phyloP scores from a whole-genome alignment of 2,888 invertebrate genomes.

The Rhingia rostrata region DNA sequence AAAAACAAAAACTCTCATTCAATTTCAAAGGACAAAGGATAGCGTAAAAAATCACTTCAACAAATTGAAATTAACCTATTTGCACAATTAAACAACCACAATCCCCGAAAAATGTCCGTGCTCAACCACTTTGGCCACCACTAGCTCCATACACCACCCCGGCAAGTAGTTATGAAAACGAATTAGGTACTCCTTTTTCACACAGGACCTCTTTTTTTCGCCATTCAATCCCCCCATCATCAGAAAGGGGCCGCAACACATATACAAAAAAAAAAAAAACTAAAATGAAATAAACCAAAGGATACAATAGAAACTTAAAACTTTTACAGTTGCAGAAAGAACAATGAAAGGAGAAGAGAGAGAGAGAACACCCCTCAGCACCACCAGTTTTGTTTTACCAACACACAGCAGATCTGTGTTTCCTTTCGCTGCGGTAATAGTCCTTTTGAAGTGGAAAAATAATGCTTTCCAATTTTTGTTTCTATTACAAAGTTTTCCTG shows the following conservation, averaged over 20 bases:
- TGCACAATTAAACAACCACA: conserved; percentile 72
- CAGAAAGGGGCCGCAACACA: neutral
- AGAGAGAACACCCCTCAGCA: neutral
- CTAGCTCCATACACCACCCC: neutral
- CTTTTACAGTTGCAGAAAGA: conserved; percentile 63
- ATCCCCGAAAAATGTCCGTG: conserved; percentile 56
- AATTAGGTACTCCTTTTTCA: conserved; percentile 39
- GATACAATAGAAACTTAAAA: conserved; percentile 66
- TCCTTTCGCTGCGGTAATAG: conserved; percentile 61
- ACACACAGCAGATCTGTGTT: conserved; percentile 40
- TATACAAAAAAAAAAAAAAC: conserved; percentile 19
- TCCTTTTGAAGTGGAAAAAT: conserved; percentile 71
- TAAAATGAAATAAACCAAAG: conserved; percentile 46
- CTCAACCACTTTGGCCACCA: conserved; percentile 15
- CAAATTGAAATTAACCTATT: conserved; percentile 74
- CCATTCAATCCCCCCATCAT: neutral
- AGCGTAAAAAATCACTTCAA: conserved; percentile 66
- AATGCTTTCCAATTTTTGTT: conserved; percentile 72
- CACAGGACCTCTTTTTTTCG: conserved; percentile 26
- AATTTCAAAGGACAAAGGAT: conserved; percentile 52
- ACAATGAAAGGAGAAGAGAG: conserved; percentile 51
- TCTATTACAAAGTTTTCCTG: conserved; percentile 67
- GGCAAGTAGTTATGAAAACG: conserved; percentile 53
- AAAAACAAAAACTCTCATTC: conserved; percentile 25
- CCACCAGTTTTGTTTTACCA: conserved; percentile 1